phyloP scores from a whole-genome alignment of 2,797 vertebrate genomes.

The Schizopygopsis malacanthus region DNA sequence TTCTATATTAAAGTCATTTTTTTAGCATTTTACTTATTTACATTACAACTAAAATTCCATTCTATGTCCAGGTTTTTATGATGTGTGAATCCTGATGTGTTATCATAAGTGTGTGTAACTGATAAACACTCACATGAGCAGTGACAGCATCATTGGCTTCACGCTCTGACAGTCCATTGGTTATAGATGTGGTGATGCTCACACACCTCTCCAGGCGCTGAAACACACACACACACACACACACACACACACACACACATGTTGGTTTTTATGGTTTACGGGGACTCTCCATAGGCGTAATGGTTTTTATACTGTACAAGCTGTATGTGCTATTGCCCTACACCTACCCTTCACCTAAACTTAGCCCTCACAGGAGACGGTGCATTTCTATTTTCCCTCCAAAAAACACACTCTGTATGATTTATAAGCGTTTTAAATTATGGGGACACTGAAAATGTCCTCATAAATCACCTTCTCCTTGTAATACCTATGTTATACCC shows the following conservation, averaged over 20 bases:
- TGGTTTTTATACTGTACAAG: too few species aligned
- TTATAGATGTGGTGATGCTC: conserved; percentile 85
- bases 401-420: too few species aligned
- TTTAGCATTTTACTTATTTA: background rate
- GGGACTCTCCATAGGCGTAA: too few species aligned
- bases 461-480: too few species aligned
- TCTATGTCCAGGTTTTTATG: background rate
- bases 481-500: too few species aligned
- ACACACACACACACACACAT: conserved; percentile 44
- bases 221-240: conserved; percentile 50
- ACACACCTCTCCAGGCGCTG: conserved; percentile 90
- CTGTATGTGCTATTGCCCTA: too few species aligned
- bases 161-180: conserved; percentile 87
- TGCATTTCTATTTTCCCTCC: too few species aligned
- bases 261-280: too few species aligned
- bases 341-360: too few species aligned
- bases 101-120: background rate
- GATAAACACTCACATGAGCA: conserved; percentile 83
- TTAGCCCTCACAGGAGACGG: too few species aligned
- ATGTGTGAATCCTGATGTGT: background rate
- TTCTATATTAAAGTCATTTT: background rate
- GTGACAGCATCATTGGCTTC: conserved; percentile 94
- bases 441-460: too few species aligned
- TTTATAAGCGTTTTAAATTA: too few species aligned
- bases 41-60: background rate